These are phyloP conservation scores for Strix uralensis DNA, from an alignment of 2,113 vertebrate species.

Conservation along the genomic window DNA sequence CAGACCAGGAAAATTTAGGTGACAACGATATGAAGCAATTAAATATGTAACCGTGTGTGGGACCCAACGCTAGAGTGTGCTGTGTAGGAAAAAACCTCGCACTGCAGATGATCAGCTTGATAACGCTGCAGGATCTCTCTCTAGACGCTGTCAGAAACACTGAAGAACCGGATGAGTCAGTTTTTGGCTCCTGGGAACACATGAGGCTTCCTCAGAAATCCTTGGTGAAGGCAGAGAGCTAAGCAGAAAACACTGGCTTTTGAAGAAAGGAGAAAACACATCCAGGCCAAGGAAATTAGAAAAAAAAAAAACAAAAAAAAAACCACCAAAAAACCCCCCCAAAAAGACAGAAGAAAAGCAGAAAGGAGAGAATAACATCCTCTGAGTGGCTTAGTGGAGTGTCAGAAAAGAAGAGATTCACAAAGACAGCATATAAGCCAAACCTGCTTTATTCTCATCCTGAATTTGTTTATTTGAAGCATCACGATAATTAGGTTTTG, in stretches of 20 bases:
- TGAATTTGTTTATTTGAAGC: not conserved
- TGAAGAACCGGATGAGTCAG: not conserved
- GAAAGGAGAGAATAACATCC: not conserved
- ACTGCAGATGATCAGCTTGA: fast-evolving
- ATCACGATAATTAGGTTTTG: not conserved
- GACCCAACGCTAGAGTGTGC: not conserved
- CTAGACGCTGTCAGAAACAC: not conserved
- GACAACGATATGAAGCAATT: fast-evolving
- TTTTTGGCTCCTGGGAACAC: not conserved
- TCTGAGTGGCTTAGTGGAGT: not conserved
- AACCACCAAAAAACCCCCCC: too few relatives aligned
- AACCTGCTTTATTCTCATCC: not conserved
- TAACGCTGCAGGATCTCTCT: not conserved
- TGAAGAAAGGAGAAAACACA: not conserved
- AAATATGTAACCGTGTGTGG: fast-evolving
- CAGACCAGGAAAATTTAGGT: not conserved
- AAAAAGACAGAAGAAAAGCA: not conserved
- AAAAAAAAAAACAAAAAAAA: not conserved
- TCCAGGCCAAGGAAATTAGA: not conserved
- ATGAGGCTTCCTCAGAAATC: not conserved
- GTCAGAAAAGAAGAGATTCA: not conserved
- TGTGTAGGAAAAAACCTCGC: not conserved
- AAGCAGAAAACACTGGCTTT: not conserved
- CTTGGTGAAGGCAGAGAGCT: not conserved
- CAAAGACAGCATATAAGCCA: not conserved